A percentile compares a stretch with the other conserved stretches of the same genome.
phyloP scores from a whole-genome alignment of 2,888 invertebrate species.

The Ischnura elegans region DNA sequence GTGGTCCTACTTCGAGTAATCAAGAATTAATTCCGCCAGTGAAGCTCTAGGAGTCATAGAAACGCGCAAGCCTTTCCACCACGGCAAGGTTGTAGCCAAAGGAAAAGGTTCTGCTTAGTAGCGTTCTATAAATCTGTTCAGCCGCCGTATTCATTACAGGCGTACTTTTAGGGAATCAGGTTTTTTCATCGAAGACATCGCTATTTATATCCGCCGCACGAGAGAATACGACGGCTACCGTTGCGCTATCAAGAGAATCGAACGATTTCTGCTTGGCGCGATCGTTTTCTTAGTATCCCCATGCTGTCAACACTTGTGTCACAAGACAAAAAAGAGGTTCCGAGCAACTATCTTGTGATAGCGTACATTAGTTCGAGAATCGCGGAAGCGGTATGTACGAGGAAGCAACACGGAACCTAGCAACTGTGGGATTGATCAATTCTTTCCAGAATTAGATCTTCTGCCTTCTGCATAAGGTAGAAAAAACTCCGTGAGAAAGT shows the following conservation, averaged over 20 bases:
- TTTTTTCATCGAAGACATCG: background rate
- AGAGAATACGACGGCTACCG: background rate
- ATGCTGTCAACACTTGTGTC: background rate
- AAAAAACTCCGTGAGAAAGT: too few species aligned
- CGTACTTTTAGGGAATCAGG: background rate
- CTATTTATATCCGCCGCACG: background rate
- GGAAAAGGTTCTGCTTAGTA: too few species aligned
- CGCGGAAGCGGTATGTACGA: background rate
- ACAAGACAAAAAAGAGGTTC: background rate
- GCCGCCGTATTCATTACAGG: background rate
- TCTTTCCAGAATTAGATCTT: too few species aligned
- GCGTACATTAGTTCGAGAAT: background rate
- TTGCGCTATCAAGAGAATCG: background rate
- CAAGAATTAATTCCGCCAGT: too few species aligned
- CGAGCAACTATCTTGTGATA: background rate
- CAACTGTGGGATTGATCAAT: too few species aligned
- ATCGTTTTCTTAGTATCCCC: conserved; percentile 3
- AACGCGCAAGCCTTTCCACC: too few species aligned
- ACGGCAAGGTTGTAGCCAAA: too few species aligned
- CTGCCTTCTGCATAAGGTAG: too few species aligned
- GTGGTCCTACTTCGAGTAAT: too few species aligned
- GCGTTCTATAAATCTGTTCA: background rate
- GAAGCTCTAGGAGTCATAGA: too few species aligned
- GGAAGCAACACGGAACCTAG: background rate
- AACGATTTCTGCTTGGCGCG: background rate